Conservation (phyloP, 2,888 invertebrate genomes). For the Cantharis flavilabris region DNA sequence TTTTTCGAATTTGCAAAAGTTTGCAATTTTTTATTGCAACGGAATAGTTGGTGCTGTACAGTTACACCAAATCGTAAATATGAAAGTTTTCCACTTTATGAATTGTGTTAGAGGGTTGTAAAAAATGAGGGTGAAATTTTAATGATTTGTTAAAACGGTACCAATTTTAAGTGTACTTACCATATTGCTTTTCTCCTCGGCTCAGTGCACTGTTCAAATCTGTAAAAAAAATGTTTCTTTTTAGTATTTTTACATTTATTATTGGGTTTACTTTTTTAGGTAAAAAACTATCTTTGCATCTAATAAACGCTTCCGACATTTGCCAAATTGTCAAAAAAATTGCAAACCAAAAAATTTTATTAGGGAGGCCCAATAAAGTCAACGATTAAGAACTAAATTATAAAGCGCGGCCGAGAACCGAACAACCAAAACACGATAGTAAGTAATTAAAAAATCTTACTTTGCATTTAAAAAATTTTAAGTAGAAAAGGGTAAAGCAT, state of each 20-base stretch:
- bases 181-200: conserved; percentile 49
- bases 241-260: neutral
- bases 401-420: too few relatives aligned
- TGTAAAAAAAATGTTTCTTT: conserved; percentile 43
- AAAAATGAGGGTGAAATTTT: neutral
- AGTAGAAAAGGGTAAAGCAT: too few relatives aligned
- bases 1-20: neutral
- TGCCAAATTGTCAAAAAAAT: neutral
- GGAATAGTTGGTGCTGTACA: neutral
- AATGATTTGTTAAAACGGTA: conserved; percentile 2
- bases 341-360: too few relatives aligned
- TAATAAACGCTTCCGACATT: neutral
- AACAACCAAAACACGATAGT: too few relatives aligned
- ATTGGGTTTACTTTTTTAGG: neutral
- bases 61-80: conserved; percentile 15
- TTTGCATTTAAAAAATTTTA: too few relatives aligned
- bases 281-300: neutral
- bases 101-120: neutral
- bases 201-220: conserved; percentile 49
- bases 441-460: too few relatives aligned
- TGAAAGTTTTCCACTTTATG: conserved; percentile 7
- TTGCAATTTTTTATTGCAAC: neutral
- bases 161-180: conserved; percentile 41
- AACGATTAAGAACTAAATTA: too few relatives aligned
- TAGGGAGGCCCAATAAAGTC: too few relatives aligned